Conservation (phyloP, 2,888 invertebrate species). For the Homarus gammarus region DNA sequence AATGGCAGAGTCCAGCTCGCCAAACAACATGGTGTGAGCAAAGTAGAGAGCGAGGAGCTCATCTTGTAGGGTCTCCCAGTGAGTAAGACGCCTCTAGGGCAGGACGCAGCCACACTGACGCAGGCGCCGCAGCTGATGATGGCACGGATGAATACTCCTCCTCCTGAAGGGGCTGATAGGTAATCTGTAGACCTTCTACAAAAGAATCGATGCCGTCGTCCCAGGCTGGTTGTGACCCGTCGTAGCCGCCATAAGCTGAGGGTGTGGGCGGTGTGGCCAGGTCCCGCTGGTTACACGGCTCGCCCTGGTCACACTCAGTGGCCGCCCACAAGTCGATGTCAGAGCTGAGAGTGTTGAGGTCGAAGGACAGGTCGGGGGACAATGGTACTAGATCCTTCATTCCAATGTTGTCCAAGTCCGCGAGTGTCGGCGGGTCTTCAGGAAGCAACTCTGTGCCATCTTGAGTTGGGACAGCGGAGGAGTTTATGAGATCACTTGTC, state of each 20-base stretch:
- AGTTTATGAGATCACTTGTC: slow-evolving; percentile 22
- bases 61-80: slow-evolving; percentile 50
- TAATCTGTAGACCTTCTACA: slow-evolving; percentile 7
- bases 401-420: slow-evolving; percentile 70
- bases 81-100: slow-evolving; percentile 64
- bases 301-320: neutral
- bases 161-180: neutral
- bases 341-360: slow-evolving; percentile 37
- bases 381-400: slow-evolving; percentile 65
- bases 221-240: neutral
- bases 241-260: neutral
- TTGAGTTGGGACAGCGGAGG: neutral
- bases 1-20: slow-evolving; percentile 55
- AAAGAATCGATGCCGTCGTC: slow-evolving; percentile 28
- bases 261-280: slow-evolving; percentile 62
- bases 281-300: slow-evolving; percentile 4
- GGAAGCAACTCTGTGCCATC: neutral
- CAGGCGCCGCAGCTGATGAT: neutral
- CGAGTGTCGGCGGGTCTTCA: slow-evolving; percentile 50
- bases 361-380: slow-evolving; percentile 53
- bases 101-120: slow-evolving; percentile 57
- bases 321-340: slow-evolving; percentile 53
- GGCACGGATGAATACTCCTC: neutral
- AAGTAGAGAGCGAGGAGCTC: neutral
- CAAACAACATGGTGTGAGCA: slow-evolving; percentile 1